Evolutionary conservation across 2,888 invertebrate species (phyloP).

Genomic region (Zootermopsis nevadensis): DNA sequence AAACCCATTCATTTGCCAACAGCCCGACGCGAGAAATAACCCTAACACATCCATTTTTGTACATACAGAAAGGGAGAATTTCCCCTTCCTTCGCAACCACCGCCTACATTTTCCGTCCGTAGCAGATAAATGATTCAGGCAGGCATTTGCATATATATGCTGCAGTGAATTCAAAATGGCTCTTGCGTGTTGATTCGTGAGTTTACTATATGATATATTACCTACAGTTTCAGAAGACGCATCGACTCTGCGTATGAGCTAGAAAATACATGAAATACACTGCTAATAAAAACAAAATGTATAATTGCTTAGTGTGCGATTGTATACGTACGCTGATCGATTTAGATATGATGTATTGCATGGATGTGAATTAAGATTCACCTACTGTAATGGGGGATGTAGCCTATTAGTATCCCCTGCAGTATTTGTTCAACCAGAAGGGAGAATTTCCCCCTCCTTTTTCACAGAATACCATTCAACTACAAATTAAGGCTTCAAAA

Average conservation of each 20-base stretch:
- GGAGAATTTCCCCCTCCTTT: not conserved
- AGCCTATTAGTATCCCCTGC: not conserved
- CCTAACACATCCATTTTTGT: not conserved
- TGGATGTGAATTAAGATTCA: not conserved
- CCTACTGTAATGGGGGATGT: not conserved
- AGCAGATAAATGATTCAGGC: constrained; percentile 44
- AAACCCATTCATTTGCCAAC: constrained; percentile 48
- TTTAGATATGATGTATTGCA: not conserved
- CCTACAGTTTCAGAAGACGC: not conserved
- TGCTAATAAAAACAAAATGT: not conserved
- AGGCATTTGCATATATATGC: constrained; percentile 45
- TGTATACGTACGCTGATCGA: not conserved
- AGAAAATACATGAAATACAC: not conserved
- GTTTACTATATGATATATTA: constrained; percentile 43
- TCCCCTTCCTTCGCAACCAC: too few relatives aligned
- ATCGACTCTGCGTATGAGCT: too few relatives aligned
- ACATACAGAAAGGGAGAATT: not conserved
- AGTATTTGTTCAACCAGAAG: not conserved
- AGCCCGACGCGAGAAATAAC: constrained; percentile 16
- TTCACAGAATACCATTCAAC: not conserved
- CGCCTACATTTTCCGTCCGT: not conserved
- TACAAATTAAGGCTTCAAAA: not conserved
- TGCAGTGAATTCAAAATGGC: constrained; percentile 34
- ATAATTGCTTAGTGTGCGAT: constrained; percentile 11
- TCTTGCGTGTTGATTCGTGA: constrained; percentile 43